These are phyloP conservation scores for Todiramphus chloris DNA, from an alignment of 2,113 vertebrate genomes.

Conservation along the genomic window DNA sequence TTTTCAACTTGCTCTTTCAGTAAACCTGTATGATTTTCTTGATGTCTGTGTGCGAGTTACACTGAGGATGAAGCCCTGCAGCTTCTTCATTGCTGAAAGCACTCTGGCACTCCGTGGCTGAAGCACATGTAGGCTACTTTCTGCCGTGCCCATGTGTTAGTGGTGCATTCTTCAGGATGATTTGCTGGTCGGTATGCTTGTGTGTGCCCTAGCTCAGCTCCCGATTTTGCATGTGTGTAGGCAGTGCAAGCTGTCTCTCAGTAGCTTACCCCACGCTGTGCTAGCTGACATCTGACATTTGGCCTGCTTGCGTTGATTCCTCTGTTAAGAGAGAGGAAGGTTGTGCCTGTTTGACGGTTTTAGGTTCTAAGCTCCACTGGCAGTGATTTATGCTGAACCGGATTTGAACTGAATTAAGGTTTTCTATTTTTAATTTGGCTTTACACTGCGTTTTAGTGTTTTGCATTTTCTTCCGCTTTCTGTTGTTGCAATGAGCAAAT, in stretches of 20 bases:
- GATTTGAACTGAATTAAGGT: background rate
- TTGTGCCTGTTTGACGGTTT: background rate
- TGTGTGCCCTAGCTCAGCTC: background rate
- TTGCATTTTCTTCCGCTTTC: background rate
- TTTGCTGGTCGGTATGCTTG: background rate
- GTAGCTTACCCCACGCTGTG: background rate
- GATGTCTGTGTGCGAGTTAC: background rate
- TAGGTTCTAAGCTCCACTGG: background rate
- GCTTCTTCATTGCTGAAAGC: background rate
- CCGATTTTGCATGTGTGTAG: background rate
- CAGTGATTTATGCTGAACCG: background rate
- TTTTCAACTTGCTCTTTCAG: background rate
- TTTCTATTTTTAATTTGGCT: slow-evolving; percentile 15
- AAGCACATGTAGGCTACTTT: background rate
- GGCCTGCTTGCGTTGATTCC: slow-evolving; percentile 23
- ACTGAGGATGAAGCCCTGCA: background rate
- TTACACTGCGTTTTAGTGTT: background rate
- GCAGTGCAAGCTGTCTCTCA: background rate
- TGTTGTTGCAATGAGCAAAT: background rate
- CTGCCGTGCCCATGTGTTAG: background rate
- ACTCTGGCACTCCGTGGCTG: too few species aligned
- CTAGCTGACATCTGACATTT: background rate
- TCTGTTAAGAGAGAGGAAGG: background rate
- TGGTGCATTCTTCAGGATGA: background rate
- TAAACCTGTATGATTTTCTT: background rate